phyloP scores from a whole-genome alignment of 1,140 invertebrate genomes.

The Scaptomyza pallida region DNA sequence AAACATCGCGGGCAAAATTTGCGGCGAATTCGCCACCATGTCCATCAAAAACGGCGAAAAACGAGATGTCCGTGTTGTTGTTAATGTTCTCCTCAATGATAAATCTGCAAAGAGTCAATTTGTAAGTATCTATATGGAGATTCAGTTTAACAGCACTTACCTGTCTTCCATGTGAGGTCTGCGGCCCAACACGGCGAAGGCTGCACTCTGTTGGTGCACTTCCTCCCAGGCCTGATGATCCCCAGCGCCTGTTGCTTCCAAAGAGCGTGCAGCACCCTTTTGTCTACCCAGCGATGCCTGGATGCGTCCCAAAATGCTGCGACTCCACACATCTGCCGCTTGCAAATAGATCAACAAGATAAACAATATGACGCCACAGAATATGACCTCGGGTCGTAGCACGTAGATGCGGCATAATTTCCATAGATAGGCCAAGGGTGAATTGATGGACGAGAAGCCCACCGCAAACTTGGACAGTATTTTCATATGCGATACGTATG shows the following conservation, averaged over 20 bases:
- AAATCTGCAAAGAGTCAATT: conserved; percentile 85
- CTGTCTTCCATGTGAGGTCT: conserved; percentile 96
- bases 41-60: conserved; percentile 97
- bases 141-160: conserved; percentile 29
- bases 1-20: conserved; percentile 93
- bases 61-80: conserved; percentile 88
- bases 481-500: conserved; percentile 92
- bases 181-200: conserved; percentile 94
- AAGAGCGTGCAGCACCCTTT: conserved; percentile 74
- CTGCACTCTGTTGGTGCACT: conserved; percentile 89
- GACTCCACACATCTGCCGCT: conserved; percentile 91
- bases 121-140: no score
- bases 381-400: conserved; percentile 90
- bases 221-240: conserved; percentile 90
- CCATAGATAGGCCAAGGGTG: conserved; percentile 89
- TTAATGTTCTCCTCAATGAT: conserved; percentile 91
- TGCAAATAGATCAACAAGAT: conserved; percentile 90
- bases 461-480: conserved; percentile 91
- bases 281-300: conserved; percentile 88
- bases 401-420: conserved; percentile 89
- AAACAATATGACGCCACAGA: conserved; percentile 87
- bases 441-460: conserved; percentile 87
- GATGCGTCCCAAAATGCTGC: conserved; percentile 89
- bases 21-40: conserved; percentile 98
- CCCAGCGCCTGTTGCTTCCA: conserved; percentile 85